A percentile compares a stretch with the other conserved stretches of the same genome.
Conservation (phyloP, 2,113 vertebrate genomes). For the Brachypteracias leptosomus region DNA sequence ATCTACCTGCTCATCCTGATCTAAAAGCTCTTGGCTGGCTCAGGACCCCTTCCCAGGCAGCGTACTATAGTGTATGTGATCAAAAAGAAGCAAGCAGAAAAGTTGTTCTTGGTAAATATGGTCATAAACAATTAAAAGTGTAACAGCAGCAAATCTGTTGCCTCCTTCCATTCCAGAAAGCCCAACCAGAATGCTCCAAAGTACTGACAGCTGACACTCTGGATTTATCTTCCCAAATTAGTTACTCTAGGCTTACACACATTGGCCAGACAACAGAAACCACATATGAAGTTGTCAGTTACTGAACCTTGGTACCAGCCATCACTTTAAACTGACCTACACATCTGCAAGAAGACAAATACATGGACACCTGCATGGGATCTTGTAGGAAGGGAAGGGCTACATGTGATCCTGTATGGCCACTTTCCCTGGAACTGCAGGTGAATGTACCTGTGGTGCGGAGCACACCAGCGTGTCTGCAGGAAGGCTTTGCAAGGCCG, state of each 20-base stretch:
- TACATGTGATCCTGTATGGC: rapidly evolving
- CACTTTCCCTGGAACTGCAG: background rate
- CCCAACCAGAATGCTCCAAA: background rate
- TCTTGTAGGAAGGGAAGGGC: background rate
- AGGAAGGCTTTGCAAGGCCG: background rate
- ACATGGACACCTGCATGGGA: rapidly evolving
- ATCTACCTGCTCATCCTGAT: background rate
- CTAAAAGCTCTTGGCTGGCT: background rate
- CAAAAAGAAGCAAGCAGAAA: background rate
- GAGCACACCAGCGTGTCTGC: rapidly evolving
- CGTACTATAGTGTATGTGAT: background rate
- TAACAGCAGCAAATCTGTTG: background rate
- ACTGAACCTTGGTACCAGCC: background rate
- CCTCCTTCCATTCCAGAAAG: background rate
- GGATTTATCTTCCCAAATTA: background rate
- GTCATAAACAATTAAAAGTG: background rate
- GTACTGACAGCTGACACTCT: background rate
- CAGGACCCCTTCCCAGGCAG: background rate
- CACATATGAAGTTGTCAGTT: background rate
- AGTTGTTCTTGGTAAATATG: background rate
- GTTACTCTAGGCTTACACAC: background rate
- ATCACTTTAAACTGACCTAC: background rate
- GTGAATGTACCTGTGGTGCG: rapidly evolving
- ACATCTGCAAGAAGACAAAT: background rate
- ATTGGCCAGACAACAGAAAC: background rate